A percentile compares a stretch with the other conserved stretches of the same genome.
phyloP scores from a whole-genome alignment of 2,797 vertebrate genomes.

The Sebastes wilsoni region DNA sequence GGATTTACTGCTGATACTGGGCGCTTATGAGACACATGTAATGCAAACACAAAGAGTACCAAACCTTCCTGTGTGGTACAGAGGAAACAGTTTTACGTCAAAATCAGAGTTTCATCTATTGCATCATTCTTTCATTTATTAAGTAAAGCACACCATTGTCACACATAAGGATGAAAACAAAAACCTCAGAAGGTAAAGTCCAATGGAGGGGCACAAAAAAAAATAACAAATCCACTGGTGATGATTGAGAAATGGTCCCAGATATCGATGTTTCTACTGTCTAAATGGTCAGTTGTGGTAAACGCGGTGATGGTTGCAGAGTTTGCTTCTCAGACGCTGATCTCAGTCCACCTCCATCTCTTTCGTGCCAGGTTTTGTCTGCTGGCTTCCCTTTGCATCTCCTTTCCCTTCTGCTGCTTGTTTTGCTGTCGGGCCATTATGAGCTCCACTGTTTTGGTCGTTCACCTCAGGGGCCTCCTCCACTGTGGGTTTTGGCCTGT shows the following conservation, averaged over 20 bases:
- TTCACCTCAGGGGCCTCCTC: constrained; percentile 84
- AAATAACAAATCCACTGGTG: constrained; percentile 59
- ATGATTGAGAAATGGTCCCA: constrained; percentile 63
- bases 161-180: constrained; percentile 62
- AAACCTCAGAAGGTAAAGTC: constrained; percentile 57
- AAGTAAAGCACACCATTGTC: constrained; percentile 62
- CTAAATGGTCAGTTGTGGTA: constrained; percentile 46
- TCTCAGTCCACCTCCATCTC: constrained; percentile 96
- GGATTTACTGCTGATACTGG: constrained; percentile 47
- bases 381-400: constrained; percentile 84
- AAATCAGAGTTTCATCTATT: constrained; percentile 67
- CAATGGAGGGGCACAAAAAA: constrained; percentile 46
- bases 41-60: constrained; percentile 52
- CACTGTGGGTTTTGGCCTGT: constrained; percentile 87
- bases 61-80: constrained; percentile 36
- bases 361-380: constrained; percentile 82
- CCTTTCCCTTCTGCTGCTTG: constrained; percentile 80
- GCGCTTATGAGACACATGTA: constrained; percentile 50
- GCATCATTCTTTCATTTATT: constrained; percentile 68
- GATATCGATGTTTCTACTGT: constrained; percentile 54
- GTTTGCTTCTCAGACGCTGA: constrained; percentile 36
- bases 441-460: constrained; percentile 80
- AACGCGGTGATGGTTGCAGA: constrained; percentile 36
- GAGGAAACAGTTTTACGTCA: constrained; percentile 57
- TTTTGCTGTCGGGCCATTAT: constrained; percentile 84